A percentile compares a stretch with the other conserved stretches of the same genome.
These are phyloP conservation scores for Acanthosepion esculentum DNA, from an alignment of 2,888 invertebrate species.

Conservation along the genomic window DNA sequence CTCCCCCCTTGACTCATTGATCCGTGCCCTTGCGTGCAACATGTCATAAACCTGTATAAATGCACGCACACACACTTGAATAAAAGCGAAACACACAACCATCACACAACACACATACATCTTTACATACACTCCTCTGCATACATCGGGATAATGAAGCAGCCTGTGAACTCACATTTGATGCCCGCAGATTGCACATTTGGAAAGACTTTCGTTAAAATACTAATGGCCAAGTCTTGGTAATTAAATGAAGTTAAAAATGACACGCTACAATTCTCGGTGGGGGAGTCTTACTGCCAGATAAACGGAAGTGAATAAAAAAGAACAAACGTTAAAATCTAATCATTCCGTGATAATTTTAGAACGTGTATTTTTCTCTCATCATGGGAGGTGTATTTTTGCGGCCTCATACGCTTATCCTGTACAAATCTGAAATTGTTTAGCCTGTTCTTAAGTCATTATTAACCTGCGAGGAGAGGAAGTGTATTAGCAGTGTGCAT, in stretches of 20 bases:
- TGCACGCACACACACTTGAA: no score
- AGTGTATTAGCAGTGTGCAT: no score
- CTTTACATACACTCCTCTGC: background rate
- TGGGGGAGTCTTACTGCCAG: background rate
- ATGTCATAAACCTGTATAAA: no score
- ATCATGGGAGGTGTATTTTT: background rate
- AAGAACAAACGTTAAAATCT: background rate
- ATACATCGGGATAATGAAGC: background rate
- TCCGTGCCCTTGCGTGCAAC: no score
- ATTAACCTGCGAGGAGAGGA: no score
- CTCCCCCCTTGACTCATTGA: no score
- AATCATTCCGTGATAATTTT: conserved; percentile 20
- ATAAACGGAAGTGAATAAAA: background rate
- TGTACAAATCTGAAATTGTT: no score
- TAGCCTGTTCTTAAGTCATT: no score
- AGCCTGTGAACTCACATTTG: background rate
- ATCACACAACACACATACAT: no score
- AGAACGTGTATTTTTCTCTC: background rate
- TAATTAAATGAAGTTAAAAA: conserved; percentile 33
- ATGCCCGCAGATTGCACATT: background rate
- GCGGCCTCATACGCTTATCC: background rate
- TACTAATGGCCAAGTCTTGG: conserved; percentile 20
- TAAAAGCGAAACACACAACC: no score
- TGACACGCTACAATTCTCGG: background rate
- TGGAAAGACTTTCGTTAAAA: background rate